Conservation (phyloP, 1,140 invertebrate species). For the Hylyphantes graminicola region DNA sequence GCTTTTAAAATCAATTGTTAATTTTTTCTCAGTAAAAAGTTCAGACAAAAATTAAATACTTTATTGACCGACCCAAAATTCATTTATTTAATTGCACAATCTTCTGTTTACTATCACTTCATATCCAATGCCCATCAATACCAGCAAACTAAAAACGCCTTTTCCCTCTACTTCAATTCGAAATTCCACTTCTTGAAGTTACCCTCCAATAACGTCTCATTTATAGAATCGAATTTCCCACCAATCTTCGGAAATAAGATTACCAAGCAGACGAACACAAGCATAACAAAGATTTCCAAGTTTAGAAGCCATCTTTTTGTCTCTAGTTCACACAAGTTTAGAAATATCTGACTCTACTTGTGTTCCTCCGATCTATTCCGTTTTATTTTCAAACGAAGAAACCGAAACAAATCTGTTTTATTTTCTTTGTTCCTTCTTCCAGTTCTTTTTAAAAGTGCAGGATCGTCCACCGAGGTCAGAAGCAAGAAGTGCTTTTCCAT, state of each 20-base stretch:
- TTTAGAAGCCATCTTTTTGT: constrained; percentile 6
- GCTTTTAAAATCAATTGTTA: too few species aligned
- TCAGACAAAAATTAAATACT: too few species aligned
- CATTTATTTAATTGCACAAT: too few species aligned
- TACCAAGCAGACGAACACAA: neutral
- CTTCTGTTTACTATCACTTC: neutral
- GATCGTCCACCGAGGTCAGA: constrained; percentile 2
- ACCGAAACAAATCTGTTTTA: neutral
- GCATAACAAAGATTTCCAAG: constrained; percentile 6
- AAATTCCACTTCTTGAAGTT: neutral
- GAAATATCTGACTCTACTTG: constrained; percentile 27
- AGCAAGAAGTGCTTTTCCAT: constrained; percentile 35
- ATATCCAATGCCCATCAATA: neutral
- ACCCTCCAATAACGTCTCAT: constrained; percentile 16
- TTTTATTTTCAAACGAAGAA: constrained; percentile 19
- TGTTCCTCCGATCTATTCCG: constrained; percentile 5
- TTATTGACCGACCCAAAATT: too few species aligned
- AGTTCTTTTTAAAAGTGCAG: neutral
- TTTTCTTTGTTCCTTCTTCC: too few species aligned
- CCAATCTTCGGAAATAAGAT: constrained; percentile 21
- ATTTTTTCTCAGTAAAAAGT: too few species aligned
- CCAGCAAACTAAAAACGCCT: neutral
- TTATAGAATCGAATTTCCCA: constrained; percentile 24
- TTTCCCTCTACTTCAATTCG: neutral
- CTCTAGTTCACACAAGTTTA: neutral